phyloP scores from a whole-genome alignment of 2,113 vertebrate species.

The Vidua chalybeata region DNA sequence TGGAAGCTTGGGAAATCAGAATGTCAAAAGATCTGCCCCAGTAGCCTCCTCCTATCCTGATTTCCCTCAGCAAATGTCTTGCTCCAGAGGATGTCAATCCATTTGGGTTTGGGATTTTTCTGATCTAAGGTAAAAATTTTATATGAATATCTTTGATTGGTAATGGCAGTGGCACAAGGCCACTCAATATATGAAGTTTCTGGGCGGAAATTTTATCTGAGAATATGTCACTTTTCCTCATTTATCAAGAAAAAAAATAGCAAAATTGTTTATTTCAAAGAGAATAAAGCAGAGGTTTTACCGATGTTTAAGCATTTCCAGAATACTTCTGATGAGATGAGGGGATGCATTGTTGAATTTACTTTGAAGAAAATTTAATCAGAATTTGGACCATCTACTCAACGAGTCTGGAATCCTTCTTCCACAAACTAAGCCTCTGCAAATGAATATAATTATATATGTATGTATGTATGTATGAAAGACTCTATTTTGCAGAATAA shows the following conservation, averaged over 20 bases:
- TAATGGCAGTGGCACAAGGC: not conserved
- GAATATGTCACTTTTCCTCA: not conserved
- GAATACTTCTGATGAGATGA: not conserved
- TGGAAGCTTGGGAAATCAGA: not conserved
- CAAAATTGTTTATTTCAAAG: not conserved
- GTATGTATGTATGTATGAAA: not conserved
- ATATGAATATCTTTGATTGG: not conserved
- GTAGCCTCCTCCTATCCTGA: not conserved
- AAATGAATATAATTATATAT: not conserved
- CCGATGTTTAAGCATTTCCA: not conserved
- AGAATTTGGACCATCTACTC: not conserved
- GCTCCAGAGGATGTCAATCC: not conserved
- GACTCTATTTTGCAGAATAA: not conserved
- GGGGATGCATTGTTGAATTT: not conserved
- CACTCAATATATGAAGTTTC: not conserved
- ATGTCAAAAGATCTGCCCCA: not conserved
- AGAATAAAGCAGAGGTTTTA: not conserved
- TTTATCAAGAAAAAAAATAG: not conserved
- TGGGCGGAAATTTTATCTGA: not conserved
- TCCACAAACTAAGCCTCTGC: not conserved
- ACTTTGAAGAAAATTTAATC: not conserved
- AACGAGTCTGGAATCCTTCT: not conserved
- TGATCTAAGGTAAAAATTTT: slow-evolving; percentile 1
- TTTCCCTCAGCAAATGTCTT: slow-evolving; percentile 20
- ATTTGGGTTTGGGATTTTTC: not conserved